These are phyloP conservation scores for Pelodiscus sinensis DNA, from an alignment of 2,113 vertebrate species.

Conservation along the genomic window DNA sequence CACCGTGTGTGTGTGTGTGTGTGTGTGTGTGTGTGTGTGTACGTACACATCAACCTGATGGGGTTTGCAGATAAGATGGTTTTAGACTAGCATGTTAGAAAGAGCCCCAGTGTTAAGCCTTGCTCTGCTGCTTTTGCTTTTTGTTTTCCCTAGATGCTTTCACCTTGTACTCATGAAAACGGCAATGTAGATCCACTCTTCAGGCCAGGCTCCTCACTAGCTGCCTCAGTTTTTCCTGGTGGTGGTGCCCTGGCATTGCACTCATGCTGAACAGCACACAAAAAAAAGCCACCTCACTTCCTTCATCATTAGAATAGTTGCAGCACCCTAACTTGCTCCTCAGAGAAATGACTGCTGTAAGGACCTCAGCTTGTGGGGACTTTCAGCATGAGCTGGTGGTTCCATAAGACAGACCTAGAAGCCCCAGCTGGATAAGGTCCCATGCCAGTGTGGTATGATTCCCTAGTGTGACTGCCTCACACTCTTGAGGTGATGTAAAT, in stretches of 20 bases:
- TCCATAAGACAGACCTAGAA: neutral
- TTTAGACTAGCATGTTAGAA: neutral
- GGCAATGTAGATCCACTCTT: neutral
- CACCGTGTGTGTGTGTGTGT: neutral
- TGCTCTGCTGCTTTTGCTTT: neutral
- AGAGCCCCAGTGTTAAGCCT: neutral
- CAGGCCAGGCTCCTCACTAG: fast-evolving
- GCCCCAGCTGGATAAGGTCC: neutral
- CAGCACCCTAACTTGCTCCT: neutral
- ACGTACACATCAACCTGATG: neutral
- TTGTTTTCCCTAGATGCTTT: neutral
- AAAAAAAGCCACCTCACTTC: constrained; percentile 23
- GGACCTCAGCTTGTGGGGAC: neutral
- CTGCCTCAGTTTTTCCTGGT: neutral
- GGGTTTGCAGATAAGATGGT: fast-evolving
- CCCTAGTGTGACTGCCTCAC: constrained; percentile 68
- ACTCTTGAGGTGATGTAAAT: constrained; percentile 89
- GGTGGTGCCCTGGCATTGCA: neutral
- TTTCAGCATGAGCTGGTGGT: neutral
- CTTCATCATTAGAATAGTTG: neutral
- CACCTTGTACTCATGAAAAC: fast-evolving
- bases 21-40: neutral
- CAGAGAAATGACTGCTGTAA: neutral
- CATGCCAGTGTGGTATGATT: neutral
- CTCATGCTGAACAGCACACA: constrained; percentile 18